Evolutionary conservation across 2,113 vertebrate species (phyloP).

Genomic region (Numida meleagris): DNA sequence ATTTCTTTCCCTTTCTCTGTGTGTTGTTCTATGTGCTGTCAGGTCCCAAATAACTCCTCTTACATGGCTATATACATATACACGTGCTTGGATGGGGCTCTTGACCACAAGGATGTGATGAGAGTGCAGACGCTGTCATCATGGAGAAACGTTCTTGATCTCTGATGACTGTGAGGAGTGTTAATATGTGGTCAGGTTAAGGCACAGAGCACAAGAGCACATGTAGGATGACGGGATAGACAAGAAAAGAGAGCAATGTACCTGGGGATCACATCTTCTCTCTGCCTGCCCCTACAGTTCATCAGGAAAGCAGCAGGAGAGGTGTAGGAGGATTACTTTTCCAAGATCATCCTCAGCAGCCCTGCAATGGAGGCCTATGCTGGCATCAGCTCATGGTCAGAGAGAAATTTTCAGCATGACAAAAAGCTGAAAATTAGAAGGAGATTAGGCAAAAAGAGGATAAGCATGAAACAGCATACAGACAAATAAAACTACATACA

Average conservation of each 20-base stretch:
- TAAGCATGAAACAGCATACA: background rate
- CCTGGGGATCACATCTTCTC: background rate
- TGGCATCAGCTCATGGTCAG: background rate
- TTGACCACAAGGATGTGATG: background rate
- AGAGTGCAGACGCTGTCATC: background rate
- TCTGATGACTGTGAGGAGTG: background rate
- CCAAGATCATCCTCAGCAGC: background rate
- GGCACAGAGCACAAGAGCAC: background rate
- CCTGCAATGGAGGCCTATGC: background rate
- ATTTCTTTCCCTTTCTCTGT: fast-evolving
- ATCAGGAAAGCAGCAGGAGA: background rate
- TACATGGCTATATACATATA: background rate
- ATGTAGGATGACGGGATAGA: background rate
- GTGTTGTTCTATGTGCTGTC: background rate
- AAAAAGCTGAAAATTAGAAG: background rate
- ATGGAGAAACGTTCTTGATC: background rate
- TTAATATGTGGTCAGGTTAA: background rate
- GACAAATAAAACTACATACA: background rate
- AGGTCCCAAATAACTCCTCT: background rate
- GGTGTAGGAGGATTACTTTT: background rate
- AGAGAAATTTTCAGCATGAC: background rate
- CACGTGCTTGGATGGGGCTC: fast-evolving
- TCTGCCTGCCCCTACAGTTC: background rate
- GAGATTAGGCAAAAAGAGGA: background rate
- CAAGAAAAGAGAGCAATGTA: fast-evolving